A percentile compares a stretch with the other conserved stretches of the same genome.
Conservation (phyloP, 2,888 invertebrate genomes). For the Oligia strigilis region DNA sequence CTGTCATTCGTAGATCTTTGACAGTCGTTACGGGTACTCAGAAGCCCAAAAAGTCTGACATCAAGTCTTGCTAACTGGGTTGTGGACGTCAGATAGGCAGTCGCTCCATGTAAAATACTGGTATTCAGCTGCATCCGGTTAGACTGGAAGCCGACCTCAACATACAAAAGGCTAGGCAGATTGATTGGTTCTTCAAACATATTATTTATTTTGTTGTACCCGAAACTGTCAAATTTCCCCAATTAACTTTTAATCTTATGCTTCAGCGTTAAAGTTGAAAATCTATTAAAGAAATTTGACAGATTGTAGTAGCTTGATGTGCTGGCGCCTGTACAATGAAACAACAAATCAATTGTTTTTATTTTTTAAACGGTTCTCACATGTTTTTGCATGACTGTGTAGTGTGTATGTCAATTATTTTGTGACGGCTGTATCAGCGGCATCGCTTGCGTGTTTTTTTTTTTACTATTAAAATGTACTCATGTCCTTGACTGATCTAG, state of each 20-base stretch:
- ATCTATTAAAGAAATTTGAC: too few species aligned
- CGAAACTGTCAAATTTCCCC: too few species aligned
- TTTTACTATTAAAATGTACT: constrained; percentile 10
- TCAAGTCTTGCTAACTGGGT: not conserved
- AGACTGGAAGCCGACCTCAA: too few species aligned
- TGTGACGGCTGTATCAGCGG: not conserved
- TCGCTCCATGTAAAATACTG: too few species aligned
- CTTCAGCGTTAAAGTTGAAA: too few species aligned
- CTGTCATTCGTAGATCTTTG: not conserved
- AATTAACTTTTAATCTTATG: too few species aligned
- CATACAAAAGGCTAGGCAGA: not conserved
- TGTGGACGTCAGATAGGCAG: not conserved
- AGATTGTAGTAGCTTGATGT: too few species aligned
- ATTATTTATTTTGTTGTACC: not conserved
- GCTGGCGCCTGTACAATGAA: not conserved
- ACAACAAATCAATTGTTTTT: not conserved
- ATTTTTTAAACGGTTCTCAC: not conserved
- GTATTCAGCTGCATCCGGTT: too few species aligned
- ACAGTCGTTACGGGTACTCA: not conserved
- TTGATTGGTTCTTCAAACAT: not conserved
- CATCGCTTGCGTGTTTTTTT: constrained; percentile 3
- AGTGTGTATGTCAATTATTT: constrained; percentile 8
- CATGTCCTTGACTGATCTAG: not conserved
- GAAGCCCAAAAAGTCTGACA: not conserved
- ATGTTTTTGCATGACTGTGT: not conserved